A percentile compares a stretch with the other conserved stretches of the same genome.
These are phyloP conservation scores for Pemphredon lugubris DNA, from an alignment of 2,888 invertebrate genomes.

Conservation along the genomic window DNA sequence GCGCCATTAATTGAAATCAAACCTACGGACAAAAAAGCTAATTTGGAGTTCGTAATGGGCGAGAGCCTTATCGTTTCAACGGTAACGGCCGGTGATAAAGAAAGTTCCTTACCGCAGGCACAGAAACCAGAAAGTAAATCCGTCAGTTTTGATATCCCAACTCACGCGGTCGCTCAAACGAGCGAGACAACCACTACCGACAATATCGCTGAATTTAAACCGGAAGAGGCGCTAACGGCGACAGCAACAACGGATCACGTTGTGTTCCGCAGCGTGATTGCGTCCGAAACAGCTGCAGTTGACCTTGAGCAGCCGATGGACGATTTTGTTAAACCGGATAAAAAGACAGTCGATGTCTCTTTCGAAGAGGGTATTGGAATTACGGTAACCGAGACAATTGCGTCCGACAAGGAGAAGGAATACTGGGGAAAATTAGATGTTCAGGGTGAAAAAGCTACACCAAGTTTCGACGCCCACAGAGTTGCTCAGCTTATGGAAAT, in stretches of 20 bases:
- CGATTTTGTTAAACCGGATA: conserved; percentile 75
- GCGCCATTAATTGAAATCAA: conserved; percentile 80
- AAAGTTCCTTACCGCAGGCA: conserved; percentile 62
- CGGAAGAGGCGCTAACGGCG: conserved; percentile 78
- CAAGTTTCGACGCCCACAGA: conserved; percentile 80
- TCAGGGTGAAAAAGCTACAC: conserved; percentile 77
- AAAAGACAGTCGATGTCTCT: conserved; percentile 71
- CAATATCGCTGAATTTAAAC: conserved; percentile 72
- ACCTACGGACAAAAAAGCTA: conserved; percentile 82
- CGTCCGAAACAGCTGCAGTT: conserved; percentile 75
- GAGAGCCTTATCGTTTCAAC: conserved; percentile 73
- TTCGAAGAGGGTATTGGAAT: conserved; percentile 82
- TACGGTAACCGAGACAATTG: conserved; percentile 82
- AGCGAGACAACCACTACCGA: conserved; percentile 76
- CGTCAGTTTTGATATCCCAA: conserved; percentile 78
- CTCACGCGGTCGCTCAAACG: conserved; percentile 77
- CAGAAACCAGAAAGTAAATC: conserved; percentile 75
- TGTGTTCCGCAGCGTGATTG: conserved; percentile 82
- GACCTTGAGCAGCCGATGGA: conserved; percentile 75
- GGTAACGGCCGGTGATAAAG: conserved; percentile 72
- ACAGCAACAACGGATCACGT: conserved; percentile 83
- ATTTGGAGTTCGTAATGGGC: conserved; percentile 77
- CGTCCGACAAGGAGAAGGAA: conserved; percentile 81
- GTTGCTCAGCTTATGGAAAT: conserved; percentile 85
- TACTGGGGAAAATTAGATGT: conserved; percentile 69